Evolutionary conservation across 2,113 vertebrate species (phyloP), one percentile per base, ranked within the genome.

Genomic region (Malaclemys terrapin): DNA sequence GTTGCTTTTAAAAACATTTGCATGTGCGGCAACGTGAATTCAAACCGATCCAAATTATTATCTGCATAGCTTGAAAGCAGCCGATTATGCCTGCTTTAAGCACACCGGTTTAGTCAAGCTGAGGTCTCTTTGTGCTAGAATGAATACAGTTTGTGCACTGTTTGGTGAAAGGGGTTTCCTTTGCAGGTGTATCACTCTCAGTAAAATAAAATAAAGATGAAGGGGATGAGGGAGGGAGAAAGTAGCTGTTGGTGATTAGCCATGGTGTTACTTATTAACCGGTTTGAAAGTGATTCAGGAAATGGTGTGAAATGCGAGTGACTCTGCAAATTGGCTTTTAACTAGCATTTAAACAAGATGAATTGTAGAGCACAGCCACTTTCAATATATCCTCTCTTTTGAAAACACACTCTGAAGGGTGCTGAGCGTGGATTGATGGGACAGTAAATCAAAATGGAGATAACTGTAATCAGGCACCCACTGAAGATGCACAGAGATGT

Each of bases 251-350:
- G 80, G 75, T 76, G 45, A 79, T 96, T 84, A 88, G 35, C 57
- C 38, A 6, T 5, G 0, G 45, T 6, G 87, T 98, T 95, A 97
- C 90, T 97, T 45, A 98, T 96, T 98, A 98, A 98, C 95, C 6
- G 19, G 50, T n/a, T 42, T 1, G 0, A 65, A 59, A 57, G 87
- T 12, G 50, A 27, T 3, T 11, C 76, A 96, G 97, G 96, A 95
- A 97, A 95, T 88, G 25, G 72, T 76, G 87, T 47, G 82, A 94
- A 94, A 93, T 89, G 38, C 11, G 62, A 94, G 88, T 47, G 93
- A 91, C 91, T 84, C 87, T 54, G 81, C 82, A 93, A 95, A 96
- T 91, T 80, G 95, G 50, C 75, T 65, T 89, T 76, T 79, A 75
- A 92, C 10, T 25, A 85, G 82, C 22, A 13, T 31, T 81, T 81